A percentile compares a stretch with the other conserved stretches of the same genome.
Evolutionary conservation across 2,113 vertebrate genomes (phyloP).

Genomic region (Hippocampus mohnikei): DNA sequence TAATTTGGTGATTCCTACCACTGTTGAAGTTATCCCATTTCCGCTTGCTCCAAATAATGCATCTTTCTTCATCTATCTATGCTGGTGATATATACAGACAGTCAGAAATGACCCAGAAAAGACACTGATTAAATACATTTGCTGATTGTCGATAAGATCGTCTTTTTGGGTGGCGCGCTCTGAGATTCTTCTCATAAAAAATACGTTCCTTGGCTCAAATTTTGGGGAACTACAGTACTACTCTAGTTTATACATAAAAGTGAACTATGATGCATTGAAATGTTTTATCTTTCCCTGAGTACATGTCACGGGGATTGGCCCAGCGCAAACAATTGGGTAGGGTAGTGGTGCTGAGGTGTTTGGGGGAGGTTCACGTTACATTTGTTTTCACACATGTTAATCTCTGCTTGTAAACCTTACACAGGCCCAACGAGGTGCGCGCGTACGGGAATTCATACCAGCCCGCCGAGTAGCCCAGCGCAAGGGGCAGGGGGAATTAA

Average conservation of each 20-base stretch:
- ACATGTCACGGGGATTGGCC: conserved; percentile 8
- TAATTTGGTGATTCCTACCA: too few relatives aligned
- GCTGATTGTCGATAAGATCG: background rate
- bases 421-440: conserved; percentile 58
- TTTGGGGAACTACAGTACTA: background rate
- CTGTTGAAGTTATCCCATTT: too few relatives aligned
- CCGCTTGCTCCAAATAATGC: too few relatives aligned
- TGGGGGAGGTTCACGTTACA: conserved; percentile 62
- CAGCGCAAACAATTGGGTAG: conserved; percentile 45
- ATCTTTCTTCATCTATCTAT: too few relatives aligned
- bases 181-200: background rate
- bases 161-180: background rate
- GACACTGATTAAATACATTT: too few relatives aligned
- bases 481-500: conserved; percentile 51
- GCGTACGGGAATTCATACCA: conserved; percentile 56
- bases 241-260: background rate
- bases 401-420: conserved; percentile 65
- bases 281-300: background rate
- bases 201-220: background rate
- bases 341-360: conserved; percentile 32
- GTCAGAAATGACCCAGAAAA: too few relatives aligned
- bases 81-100: too few relatives aligned
- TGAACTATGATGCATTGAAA: background rate
- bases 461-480: conserved; percentile 50
- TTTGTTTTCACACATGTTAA: conserved; percentile 72